Evolutionary conservation across 2,888 invertebrate genomes (phyloP).

Genomic region (Drosophila anomelani): DNA sequence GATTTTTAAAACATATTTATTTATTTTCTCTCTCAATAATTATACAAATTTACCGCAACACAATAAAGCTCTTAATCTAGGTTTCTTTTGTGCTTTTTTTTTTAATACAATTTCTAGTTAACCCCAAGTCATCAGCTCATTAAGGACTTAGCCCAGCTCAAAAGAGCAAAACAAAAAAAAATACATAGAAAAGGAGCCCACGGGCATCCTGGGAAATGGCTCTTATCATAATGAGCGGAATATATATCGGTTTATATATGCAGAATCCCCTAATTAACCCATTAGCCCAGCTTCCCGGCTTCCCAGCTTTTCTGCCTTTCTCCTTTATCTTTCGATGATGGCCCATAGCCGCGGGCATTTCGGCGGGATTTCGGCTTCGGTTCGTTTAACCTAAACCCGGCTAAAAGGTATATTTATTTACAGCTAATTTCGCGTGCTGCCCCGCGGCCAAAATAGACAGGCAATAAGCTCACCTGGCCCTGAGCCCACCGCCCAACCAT

Average conservation of each 20-base stretch:
- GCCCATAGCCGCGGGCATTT: constrained; percentile 37
- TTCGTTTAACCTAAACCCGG: constrained; percentile 43
- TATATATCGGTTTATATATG: constrained; percentile 29
- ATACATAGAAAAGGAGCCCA: background rate
- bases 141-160: constrained; percentile 21
- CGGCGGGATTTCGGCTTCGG: constrained; percentile 29
- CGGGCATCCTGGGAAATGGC: constrained; percentile 14
- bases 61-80: constrained; percentile 13
- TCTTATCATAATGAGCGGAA: constrained; percentile 36
- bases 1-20: background rate
- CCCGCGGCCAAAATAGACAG: constrained; percentile 51
- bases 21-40: background rate
- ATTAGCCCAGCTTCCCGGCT: constrained; percentile 24
- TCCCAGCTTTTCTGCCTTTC: constrained; percentile 6
- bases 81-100: background rate
- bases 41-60: constrained; percentile 1
- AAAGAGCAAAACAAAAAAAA: constrained; percentile 9
- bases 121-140: constrained; percentile 29
- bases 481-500: background rate
- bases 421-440: constrained; percentile 55
- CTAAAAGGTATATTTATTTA: constrained; percentile 61
- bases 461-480: constrained; percentile 43
- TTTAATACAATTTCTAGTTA: constrained; percentile 4
- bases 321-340: constrained; percentile 15
- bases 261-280: constrained; percentile 42